Percentiles rank a stretch among this genome's conserved stretches.
Evolutionary conservation across 2,113 vertebrate species (phyloP).

Genomic region (Acanthisitta chloris): DNA sequence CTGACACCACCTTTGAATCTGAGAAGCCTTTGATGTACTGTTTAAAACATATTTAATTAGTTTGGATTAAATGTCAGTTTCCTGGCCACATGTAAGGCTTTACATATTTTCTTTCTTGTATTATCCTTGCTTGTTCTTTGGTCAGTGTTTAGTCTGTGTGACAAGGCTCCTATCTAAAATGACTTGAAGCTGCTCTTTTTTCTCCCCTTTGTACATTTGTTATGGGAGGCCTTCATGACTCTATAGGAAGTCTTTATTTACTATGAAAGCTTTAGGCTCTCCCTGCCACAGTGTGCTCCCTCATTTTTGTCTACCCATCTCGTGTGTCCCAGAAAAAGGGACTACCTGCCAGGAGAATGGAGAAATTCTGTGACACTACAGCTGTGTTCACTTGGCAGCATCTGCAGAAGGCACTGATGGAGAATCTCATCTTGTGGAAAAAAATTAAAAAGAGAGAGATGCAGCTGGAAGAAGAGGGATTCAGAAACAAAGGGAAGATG

Average conservation of each 20-base stretch:
- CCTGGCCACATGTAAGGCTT: not conserved
- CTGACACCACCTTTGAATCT: slow-evolving; percentile 10
- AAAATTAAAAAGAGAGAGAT: not conserved
- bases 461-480: not conserved
- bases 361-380: not conserved
- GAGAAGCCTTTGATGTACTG: not conserved
- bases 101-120: not conserved
- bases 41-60: not conserved
- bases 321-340: not conserved
- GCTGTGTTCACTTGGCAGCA: not conserved
- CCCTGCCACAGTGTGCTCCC: not conserved
- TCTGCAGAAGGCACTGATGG: not conserved
- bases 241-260: not conserved
- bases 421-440: not conserved
- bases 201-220: not conserved
- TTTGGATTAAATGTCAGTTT: not conserved
- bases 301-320: not conserved
- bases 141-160: not conserved
- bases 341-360: not conserved
- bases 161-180: not conserved
- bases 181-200: not conserved
- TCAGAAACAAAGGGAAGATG: not conserved
- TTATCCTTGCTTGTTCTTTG: not conserved
- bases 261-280: not conserved
- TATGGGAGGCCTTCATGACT: not conserved